A percentile compares a stretch with the other conserved stretches of the same genome.
These are phyloP conservation scores for Julus scanicus DNA, from an alignment of 2,888 invertebrate genomes.

Conservation along the genomic window DNA sequence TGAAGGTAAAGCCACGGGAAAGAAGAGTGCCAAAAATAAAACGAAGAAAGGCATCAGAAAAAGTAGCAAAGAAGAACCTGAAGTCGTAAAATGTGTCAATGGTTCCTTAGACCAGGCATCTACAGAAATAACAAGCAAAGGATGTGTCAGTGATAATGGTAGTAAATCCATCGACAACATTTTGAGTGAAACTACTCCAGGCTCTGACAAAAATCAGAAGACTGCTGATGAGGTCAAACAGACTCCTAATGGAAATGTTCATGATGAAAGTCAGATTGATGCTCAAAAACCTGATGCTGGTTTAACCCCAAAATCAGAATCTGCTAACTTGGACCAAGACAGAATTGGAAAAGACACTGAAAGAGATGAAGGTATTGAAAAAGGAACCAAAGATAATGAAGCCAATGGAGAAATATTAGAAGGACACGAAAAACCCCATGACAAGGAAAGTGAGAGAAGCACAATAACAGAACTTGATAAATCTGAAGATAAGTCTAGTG, in stretches of 20 bases:
- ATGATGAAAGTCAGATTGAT: no score
- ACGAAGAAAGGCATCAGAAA: slow-evolving; percentile 33
- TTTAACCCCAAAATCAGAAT: neutral
- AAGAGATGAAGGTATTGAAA: slow-evolving; percentile 16
- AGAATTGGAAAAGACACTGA: slow-evolving; percentile 50
- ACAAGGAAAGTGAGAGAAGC: slow-evolving; percentile 49
- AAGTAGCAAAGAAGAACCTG: slow-evolving; percentile 38
- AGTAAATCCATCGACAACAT: no score
- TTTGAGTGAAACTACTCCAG: neutral
- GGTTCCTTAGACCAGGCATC: neutral
- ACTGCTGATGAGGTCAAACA: no score
- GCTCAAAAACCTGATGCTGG: no score
- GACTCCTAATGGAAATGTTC: no score
- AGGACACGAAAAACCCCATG: slow-evolving; percentile 37
- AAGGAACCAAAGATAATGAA: slow-evolving; percentile 39
- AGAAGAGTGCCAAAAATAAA: slow-evolving; percentile 1
- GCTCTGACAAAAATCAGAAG: neutral
- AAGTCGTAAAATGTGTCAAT: neutral
- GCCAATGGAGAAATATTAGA: slow-evolving; percentile 1
- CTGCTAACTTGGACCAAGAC: neutral
- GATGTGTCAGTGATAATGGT: neutral
- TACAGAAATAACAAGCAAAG: neutral
- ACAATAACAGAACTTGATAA: slow-evolving; percentile 51
- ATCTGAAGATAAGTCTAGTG: slow-evolving; percentile 49
- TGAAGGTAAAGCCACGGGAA: neutral